These are phyloP conservation scores for Endomychus coccineus DNA, from an alignment of 2,888 invertebrate species.

Conservation along the genomic window DNA sequence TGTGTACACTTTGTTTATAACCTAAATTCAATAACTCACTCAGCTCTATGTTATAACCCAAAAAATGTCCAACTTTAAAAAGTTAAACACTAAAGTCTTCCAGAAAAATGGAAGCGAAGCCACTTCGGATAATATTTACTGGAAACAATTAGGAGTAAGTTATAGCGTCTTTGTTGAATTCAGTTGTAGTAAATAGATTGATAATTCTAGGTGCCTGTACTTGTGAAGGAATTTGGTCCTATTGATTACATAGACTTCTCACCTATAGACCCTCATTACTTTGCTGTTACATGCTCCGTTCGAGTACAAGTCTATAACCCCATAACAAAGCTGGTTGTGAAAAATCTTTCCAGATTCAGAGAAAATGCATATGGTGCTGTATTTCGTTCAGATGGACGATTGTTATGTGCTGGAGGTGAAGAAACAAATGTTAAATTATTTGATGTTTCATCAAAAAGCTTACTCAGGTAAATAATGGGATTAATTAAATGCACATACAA, in stretches of 20 bases:
- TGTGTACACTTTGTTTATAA: too few species aligned
- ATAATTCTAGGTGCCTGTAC: conserved; percentile 63
- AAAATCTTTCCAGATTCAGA: conserved; percentile 75
- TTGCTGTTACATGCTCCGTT: conserved; percentile 89
- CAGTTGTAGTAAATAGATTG: background rate
- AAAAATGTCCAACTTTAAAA: conserved; percentile 52
- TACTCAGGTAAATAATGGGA: conserved; percentile 47
- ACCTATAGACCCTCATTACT: conserved; percentile 79
- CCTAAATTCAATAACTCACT: too few species aligned
- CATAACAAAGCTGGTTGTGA: conserved; percentile 72
- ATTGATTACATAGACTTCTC: conserved; percentile 89
- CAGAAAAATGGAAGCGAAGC: conserved; percentile 58
- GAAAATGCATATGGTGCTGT: conserved; percentile 79
- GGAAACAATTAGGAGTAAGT: conserved; percentile 81
- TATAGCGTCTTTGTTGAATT: conserved; percentile 1
- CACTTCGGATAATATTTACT: conserved; percentile 75
- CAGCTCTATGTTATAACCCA: too few species aligned
- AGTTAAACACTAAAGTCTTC: conserved; percentile 61
- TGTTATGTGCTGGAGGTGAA: conserved; percentile 86
- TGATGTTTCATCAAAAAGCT: conserved; percentile 75
- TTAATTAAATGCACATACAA: too few species aligned
- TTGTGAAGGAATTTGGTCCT: conserved; percentile 87
- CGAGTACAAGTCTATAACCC: conserved; percentile 82
- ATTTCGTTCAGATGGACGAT: conserved; percentile 72
- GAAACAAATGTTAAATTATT: conserved; percentile 82